Evolutionary conservation across 1,140 invertebrate species (phyloP), one percentile per base, ranked within the genome.

Genomic region (Ceratina calcarata): DNA sequence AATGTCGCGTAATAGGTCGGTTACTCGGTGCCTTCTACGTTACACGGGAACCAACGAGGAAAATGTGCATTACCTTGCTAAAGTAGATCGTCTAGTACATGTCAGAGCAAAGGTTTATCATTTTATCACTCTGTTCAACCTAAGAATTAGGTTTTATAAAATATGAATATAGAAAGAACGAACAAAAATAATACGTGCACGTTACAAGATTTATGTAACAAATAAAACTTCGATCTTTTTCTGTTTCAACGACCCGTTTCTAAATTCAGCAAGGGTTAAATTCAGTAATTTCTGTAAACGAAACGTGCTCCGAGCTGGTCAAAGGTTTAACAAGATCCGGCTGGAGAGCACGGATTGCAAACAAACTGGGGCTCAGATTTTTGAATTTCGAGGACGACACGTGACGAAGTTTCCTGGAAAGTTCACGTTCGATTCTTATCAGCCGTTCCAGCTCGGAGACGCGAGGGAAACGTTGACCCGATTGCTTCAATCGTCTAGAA

Each of bases 341-440:
- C 27, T n/a, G 8, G n/a, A 7, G 24, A 3, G 18, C 71, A 20
- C 15, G 10, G 24, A 57, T 45, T 13, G 15, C 62, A 10, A 57
- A 13, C 27, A 45, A 55, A 66, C 61, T 32, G 49, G 49, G 45
- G n/a, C 27, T 20, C 6, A 15, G 27, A 70, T 37, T 55, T 66
- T 78, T 75, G 76, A 80, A 71, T 83, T 68, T 80, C 81, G 67
- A 57, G 66, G 66, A 62, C 76, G 66, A 66, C 61, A 58, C 61
- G 70, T 49, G 70, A 68, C 51, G 16, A 57, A 80, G 57, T 71
- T 83, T 68, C 77, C 61, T 61, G 8, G 27, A 22, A 66, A 75
- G 82, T 74, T 78, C 81, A 66, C 61, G 24, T 73, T 72, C 84
- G 82, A 85, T 82, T 82, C 74, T 85, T 86, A 85, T 86, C 80